phyloP scores from a whole-genome alignment of 2,888 invertebrate genomes.

The Harpagoxenus sublaevis region DNA sequence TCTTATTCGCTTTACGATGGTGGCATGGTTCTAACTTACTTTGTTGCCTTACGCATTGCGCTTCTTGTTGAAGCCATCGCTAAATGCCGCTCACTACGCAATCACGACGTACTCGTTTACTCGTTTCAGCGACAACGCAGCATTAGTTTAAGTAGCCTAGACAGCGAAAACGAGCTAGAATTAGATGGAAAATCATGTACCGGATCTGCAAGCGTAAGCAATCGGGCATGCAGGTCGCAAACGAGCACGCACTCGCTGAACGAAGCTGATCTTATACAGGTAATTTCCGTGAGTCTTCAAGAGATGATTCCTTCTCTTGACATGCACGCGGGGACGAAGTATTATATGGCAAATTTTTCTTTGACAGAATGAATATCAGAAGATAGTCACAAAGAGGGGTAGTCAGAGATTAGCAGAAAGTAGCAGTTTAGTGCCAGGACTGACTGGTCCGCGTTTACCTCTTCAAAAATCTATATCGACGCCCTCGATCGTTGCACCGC shows the following conservation, averaged over 20 bases:
- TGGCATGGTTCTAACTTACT: slow-evolving; percentile 63
- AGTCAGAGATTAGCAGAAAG: slow-evolving; percentile 86
- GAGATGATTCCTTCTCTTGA: background rate
- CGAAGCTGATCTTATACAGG: slow-evolving; percentile 93
- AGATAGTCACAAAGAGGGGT: slow-evolving; percentile 88
- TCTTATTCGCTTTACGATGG: slow-evolving; percentile 42
- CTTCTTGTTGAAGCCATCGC: slow-evolving; percentile 47
- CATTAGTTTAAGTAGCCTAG: slow-evolving; percentile 93
- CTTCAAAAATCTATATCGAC: slow-evolving; percentile 96
- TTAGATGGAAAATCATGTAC: slow-evolving; percentile 87
- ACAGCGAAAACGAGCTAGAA: slow-evolving; percentile 92
- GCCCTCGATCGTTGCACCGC: slow-evolving; percentile 93
- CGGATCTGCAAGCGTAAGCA: slow-evolving; percentile 86
- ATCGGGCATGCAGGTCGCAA: slow-evolving; percentile 83
- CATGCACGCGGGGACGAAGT: background rate
- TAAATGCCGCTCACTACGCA: slow-evolving; percentile 17
- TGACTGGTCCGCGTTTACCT: slow-evolving; percentile 90
- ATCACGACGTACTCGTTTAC: slow-evolving; percentile 54
- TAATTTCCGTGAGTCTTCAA: slow-evolving; percentile 79
- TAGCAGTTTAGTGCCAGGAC: slow-evolving; percentile 84
- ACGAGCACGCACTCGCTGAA: slow-evolving; percentile 94
- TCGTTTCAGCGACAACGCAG: slow-evolving; percentile 86
- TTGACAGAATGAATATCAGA: slow-evolving; percentile 91
- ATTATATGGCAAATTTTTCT: slow-evolving; percentile 55
- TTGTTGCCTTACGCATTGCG: slow-evolving; percentile 57